A percentile compares a stretch with the other conserved stretches of the same genome.
Evolutionary conservation across 2,113 vertebrate species (phyloP).

Genomic region (Sminthopsis crassicaudata): DNA sequence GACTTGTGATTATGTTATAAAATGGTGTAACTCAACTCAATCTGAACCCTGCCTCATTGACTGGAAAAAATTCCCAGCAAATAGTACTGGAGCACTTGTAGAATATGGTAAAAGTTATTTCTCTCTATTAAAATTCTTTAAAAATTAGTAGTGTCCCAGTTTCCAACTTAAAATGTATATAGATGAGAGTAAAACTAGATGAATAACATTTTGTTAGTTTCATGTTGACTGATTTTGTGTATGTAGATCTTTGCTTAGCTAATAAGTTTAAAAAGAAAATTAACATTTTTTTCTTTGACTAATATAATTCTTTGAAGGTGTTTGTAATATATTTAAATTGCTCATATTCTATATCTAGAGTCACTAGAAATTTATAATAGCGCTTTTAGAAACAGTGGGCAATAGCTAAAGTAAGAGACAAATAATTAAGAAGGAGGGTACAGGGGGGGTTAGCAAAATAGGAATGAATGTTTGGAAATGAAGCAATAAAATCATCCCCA

Average conservation of each 20-base stretch:
- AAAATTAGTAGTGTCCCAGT: neutral
- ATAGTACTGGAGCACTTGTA: slow-evolving; percentile 79
- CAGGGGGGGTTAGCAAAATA: neutral
- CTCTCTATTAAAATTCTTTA: neutral
- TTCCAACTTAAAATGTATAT: neutral
- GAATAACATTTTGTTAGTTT: neutral
- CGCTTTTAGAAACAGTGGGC: neutral
- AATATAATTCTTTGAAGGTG: neutral
- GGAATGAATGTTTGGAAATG: neutral
- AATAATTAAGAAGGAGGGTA: neutral
- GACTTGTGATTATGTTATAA: slow-evolving; percentile 85
- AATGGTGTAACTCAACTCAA: slow-evolving; percentile 82
- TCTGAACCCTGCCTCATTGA: slow-evolving; percentile 79
- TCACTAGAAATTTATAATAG: neutral
- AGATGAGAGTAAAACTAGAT: neutral
- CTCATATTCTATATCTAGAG: neutral
- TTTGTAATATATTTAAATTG: neutral
- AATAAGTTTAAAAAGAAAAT: neutral
- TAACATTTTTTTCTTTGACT: neutral
- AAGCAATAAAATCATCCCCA: neutral
- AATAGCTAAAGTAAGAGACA: neutral
- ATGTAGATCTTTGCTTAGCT: neutral
- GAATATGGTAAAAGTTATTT: slow-evolving; percentile 82
- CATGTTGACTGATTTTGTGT: neutral
- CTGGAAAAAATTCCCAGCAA: slow-evolving; percentile 84